Percentiles rank a stretch among this genome's conserved stretches.
phyloP scores from a whole-genome alignment of 2,797 vertebrate species.

The Enteromius radiatus region DNA sequence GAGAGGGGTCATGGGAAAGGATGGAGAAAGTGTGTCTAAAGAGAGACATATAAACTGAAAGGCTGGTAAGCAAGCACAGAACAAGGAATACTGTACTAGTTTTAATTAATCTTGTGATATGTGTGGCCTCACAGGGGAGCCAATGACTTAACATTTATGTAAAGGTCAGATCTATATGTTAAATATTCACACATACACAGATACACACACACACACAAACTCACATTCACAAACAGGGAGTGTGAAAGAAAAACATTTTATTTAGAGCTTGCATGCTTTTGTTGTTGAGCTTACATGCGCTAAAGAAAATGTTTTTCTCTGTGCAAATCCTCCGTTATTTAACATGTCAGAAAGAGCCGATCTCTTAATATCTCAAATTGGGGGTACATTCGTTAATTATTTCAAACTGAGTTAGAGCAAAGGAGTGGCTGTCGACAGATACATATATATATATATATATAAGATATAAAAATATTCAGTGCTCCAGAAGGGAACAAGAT shows the following conservation, averaged over 20 bases:
- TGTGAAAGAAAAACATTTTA: neutral
- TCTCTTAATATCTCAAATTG: neutral
- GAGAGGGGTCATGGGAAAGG: slow-evolving; percentile 55
- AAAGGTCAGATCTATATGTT: slow-evolving; percentile 54
- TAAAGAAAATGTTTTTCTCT: neutral
- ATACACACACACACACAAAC: neutral
- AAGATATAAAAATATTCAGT: no score
- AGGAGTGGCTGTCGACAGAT: no score
- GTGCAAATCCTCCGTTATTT: neutral
- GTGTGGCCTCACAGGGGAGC: slow-evolving; percentile 34
- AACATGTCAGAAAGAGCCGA: neutral
- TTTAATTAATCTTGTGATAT: slow-evolving; percentile 40
- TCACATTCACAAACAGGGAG: slow-evolving; percentile 36
- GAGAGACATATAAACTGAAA: slow-evolving; percentile 11
- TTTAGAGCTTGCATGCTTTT: no score
- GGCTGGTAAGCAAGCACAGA: slow-evolving; percentile 15
- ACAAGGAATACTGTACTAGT: slow-evolving; percentile 28
- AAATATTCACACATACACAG: neutral
- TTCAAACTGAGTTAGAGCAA: neutral
- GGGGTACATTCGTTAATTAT: neutral
- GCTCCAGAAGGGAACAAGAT: no score
- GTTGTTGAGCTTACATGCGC: neutral
- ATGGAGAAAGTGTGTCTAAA: slow-evolving; percentile 20
- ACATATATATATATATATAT: no score
- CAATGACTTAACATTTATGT: slow-evolving; percentile 48